Conservation (phyloP, 2,888 invertebrate genomes). For the Hyposoter didymator region DNA sequence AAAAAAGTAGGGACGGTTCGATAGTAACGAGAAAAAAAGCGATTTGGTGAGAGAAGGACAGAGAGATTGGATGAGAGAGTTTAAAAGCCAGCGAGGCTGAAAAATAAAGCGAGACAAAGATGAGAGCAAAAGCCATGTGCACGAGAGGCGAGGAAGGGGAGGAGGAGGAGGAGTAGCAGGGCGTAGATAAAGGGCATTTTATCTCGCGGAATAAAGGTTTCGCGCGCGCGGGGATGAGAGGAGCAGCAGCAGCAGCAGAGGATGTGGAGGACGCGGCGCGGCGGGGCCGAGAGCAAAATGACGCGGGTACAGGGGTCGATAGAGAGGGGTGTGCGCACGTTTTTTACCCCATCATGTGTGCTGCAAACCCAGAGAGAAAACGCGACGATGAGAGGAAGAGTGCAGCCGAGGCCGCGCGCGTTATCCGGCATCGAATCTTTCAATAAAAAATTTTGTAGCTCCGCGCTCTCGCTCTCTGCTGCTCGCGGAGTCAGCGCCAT, state of each 20-base stretch:
- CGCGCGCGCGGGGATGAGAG: slow-evolving; percentile 27
- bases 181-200: slow-evolving; percentile 70
- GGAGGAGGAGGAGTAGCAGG: slow-evolving; percentile 63
- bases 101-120: slow-evolving; percentile 56
- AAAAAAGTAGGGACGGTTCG: slow-evolving; percentile 52
- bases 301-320: too few relatives aligned
- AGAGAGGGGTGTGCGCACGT: slow-evolving; percentile 32
- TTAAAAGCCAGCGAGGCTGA: slow-evolving; percentile 50
- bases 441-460: slow-evolving; percentile 84
- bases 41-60: slow-evolving; percentile 34
- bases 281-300: too few relatives aligned
- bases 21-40: slow-evolving; percentile 52
- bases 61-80: slow-evolving; percentile 57
- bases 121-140: slow-evolving; percentile 47
- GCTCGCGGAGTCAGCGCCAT: slow-evolving; percentile 82
- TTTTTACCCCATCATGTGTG: slow-evolving; percentile 56
- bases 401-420: slow-evolving; percentile 64
- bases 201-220: slow-evolving; percentile 71
- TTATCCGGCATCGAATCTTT: slow-evolving; percentile 83
- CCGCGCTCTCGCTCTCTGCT: slow-evolving; percentile 67
- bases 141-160: too few relatives aligned
- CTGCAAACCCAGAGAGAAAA: too few relatives aligned
- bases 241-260: too few relatives aligned
- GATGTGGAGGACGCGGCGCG: too few relatives aligned
- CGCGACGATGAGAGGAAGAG: too few relatives aligned